These are phyloP conservation scores for Rhinoderma darwinii DNA, from an alignment of 2,113 vertebrate species.

Conservation along the genomic window DNA sequence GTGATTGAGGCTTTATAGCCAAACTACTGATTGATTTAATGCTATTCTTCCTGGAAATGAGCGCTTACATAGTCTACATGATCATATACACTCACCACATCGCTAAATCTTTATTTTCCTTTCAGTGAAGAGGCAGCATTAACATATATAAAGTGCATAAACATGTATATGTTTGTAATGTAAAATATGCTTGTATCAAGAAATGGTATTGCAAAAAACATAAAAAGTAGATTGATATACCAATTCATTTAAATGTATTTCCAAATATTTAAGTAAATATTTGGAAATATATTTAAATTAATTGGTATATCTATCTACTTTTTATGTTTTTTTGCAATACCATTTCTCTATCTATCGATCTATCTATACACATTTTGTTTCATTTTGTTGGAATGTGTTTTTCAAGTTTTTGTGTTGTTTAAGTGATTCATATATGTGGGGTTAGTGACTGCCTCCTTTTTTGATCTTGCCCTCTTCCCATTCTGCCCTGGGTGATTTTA, in stretches of 20 bases:
- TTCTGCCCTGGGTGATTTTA: too few species aligned
- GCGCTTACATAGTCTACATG: slow-evolving; percentile 36
- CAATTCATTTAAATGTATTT: background rate
- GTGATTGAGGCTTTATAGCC: slow-evolving; percentile 59
- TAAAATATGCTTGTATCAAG: background rate
- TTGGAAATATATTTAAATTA: too few species aligned
- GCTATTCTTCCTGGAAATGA: slow-evolving; percentile 55
- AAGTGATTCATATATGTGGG: too few species aligned
- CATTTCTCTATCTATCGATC: too few species aligned
- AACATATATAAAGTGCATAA: slow-evolving; percentile 24
- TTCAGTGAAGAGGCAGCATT: background rate
- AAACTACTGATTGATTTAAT: slow-evolving; percentile 58
- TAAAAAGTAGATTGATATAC: background rate
- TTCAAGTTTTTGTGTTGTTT: too few species aligned
- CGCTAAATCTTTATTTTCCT: slow-evolving; percentile 9
- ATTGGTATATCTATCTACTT: background rate
- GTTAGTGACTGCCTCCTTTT: too few species aligned
- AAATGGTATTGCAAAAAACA: background rate
- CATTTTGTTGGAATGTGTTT: too few species aligned
- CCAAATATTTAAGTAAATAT: background rate
- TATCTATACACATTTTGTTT: too few species aligned
- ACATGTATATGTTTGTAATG: background rate
- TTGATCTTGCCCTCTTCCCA: too few species aligned
- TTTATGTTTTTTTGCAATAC: too few species aligned
- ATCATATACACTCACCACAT: slow-evolving; percentile 28